Evolutionary conservation across 2,888 invertebrate genomes (phyloP).

Genomic region (Branchipolynoe longqiensis): DNA sequence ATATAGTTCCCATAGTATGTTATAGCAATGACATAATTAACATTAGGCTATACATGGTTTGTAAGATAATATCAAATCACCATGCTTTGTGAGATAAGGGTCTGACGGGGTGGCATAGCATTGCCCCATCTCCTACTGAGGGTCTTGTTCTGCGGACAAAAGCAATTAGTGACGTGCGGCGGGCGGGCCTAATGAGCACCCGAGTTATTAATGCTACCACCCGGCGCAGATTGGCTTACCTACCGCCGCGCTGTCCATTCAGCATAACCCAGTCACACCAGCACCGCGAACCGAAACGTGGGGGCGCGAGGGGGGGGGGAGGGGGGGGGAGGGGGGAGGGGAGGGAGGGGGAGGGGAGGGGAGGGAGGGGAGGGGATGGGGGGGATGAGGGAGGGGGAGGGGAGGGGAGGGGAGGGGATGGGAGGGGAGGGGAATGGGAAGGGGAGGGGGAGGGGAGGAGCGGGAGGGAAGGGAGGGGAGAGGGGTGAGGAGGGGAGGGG

Average conservation of each 20-base stretch:
- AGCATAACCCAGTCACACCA: no score
- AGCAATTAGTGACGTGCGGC: slow-evolving; percentile 20
- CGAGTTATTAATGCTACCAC: slow-evolving; percentile 41
- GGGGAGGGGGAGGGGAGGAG: no score
- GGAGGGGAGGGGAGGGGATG: no score
- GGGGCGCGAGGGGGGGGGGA: not conserved
- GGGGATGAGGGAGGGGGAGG: not conserved
- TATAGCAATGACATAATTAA: no score
- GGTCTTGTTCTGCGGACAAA: slow-evolving; percentile 24
- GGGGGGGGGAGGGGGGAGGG: not conserved
- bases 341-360: not conserved
- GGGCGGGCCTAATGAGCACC: slow-evolving; percentile 6
- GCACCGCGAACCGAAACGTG: no score
- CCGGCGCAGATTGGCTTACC: slow-evolving; percentile 11
- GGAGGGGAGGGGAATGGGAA: no score
- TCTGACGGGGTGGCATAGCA: not conserved
- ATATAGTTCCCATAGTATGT: no score
- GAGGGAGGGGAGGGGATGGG: not conserved
- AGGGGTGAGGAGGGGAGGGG: no score
- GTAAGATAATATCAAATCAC: no score
- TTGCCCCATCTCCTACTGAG: not conserved
- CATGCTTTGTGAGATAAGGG: no score
- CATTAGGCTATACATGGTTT: no score
- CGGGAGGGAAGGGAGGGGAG: no score
- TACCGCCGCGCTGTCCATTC: not conserved